These are phyloP conservation scores for Oreochromis spilurus DNA, from an alignment of 2,113 vertebrate species.

Conservation along the genomic window DNA sequence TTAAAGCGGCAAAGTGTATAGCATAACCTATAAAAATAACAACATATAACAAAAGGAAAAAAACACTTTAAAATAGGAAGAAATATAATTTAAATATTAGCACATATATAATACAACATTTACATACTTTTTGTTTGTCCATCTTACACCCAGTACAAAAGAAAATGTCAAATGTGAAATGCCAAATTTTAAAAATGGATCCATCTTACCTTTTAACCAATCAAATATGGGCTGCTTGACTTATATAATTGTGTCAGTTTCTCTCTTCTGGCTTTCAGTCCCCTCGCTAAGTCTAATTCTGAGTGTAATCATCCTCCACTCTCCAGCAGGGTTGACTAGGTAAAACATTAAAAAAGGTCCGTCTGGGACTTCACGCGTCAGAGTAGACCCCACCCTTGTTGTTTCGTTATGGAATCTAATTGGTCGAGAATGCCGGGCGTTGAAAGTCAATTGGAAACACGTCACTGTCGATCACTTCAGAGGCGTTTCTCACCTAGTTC, in stretches of 20 bases:
- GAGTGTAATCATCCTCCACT: neutral
- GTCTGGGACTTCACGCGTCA: neutral
- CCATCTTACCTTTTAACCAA: neutral
- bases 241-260: neutral
- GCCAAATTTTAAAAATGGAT: neutral
- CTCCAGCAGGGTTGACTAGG: neutral
- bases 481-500: slow-evolving; percentile 17
- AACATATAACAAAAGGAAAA: neutral
- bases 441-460: slow-evolving; percentile 11
- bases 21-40: neutral
- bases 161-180: neutral
- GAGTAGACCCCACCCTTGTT: neutral
- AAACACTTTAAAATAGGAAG: neutral
- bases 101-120: neutral
- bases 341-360: neutral
- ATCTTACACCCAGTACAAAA: neutral
- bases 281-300: neutral
- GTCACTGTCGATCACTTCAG: slow-evolving; percentile 16
- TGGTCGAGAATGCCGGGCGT: neutral
- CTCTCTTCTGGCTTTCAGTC: neutral
- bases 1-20: neutral
- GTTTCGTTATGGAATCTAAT: neutral
- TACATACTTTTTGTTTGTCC: neutral
- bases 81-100: neutral
- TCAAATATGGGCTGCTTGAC: neutral